Percentiles rank a stretch among this genome's conserved stretches.
phyloP scores from a whole-genome alignment of 92 coral and sea anemone genomes.

The Siderastrea siderea region DNA sequence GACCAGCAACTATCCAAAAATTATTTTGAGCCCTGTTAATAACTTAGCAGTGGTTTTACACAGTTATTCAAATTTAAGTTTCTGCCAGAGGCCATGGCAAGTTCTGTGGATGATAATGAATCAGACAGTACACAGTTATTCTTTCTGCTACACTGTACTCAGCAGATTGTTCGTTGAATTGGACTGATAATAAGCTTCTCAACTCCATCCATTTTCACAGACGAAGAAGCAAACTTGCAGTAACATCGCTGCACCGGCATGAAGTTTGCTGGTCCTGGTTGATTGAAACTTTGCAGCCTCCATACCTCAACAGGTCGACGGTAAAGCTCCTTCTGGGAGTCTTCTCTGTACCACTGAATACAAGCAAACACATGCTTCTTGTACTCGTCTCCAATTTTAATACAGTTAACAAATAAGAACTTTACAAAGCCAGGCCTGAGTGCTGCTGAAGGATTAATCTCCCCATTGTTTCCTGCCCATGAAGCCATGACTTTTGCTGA shows the following conservation, averaged over 20 bases:
- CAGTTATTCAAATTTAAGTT: no score
- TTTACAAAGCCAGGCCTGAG: slow-evolving; percentile 50
- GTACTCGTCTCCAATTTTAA: slow-evolving; percentile 28
- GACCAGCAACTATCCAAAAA: no score
- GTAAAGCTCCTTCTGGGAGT: slow-evolving; percentile 22
- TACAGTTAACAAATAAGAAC: slow-evolving; percentile 43
- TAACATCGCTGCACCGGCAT: slow-evolving; percentile 47
- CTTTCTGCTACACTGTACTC: no score
- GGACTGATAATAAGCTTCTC: slow-evolving; percentile 52
- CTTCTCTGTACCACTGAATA: slow-evolving; percentile 56
- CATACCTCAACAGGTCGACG: slow-evolving; percentile 66
- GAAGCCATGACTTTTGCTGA: slow-evolving; percentile 75
- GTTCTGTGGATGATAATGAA: no score
- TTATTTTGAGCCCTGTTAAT: no score
- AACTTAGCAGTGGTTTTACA: no score
- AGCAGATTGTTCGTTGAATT: slow-evolving; percentile 48
- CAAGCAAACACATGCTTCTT: slow-evolving; percentile 53
- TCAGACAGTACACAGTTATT: no score
- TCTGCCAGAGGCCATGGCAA: no score
- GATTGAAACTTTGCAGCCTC: slow-evolving; percentile 30
- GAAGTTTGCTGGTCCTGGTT: slow-evolving; percentile 56
- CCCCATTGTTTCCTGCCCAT: slow-evolving; percentile 58
- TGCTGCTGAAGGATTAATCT: slow-evolving; percentile 35
- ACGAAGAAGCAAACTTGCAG: slow-evolving; percentile 63
- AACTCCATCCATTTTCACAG: slow-evolving; percentile 2